A percentile compares a stretch with the other conserved stretches of the same genome.
Conservation (phyloP, 1,140 invertebrate species). For the Zaprionus africanus region DNA sequence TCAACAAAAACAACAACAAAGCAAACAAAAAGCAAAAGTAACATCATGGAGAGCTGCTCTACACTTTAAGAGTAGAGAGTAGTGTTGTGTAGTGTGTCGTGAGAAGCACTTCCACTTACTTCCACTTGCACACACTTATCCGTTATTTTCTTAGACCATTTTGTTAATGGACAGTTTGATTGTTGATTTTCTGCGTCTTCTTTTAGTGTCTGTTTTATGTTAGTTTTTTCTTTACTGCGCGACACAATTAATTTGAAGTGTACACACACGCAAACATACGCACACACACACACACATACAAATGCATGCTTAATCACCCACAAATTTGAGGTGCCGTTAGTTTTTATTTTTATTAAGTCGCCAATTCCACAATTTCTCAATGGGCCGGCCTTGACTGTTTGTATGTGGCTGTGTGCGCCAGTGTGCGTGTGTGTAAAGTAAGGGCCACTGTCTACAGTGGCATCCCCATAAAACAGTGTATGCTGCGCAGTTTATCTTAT, state of each 20-base stretch:
- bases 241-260: constrained; percentile 71
- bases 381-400: constrained; percentile 45
- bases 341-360: constrained; percentile 41
- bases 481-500: constrained; percentile 11
- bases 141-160: constrained; percentile 30
- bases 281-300: constrained; percentile 37
- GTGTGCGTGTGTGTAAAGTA: not conserved
- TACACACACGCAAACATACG: constrained; percentile 21
- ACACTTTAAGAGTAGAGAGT: not conserved
- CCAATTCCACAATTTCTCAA: constrained; percentile 59
- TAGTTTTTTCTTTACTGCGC: constrained; percentile 53
- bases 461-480: not conserved
- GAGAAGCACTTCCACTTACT: constrained; percentile 3
- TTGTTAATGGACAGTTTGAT: constrained; percentile 15
- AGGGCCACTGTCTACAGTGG: constrained; percentile 37
- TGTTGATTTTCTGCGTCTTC: constrained; percentile 25
- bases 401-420: not conserved
- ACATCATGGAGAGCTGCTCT: constrained; percentile 21
- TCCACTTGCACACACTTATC: constrained; percentile 6
- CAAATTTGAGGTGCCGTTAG: constrained; percentile 40
- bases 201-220: constrained; percentile 27
- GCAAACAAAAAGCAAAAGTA: constrained; percentile 19
- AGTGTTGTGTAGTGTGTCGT: not conserved
- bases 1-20: constrained; percentile 22
- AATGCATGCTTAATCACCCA: constrained; percentile 37